Evolutionary conservation across 2,888 invertebrate species (phyloP).

Genomic region (Brachypterus glaber): DNA sequence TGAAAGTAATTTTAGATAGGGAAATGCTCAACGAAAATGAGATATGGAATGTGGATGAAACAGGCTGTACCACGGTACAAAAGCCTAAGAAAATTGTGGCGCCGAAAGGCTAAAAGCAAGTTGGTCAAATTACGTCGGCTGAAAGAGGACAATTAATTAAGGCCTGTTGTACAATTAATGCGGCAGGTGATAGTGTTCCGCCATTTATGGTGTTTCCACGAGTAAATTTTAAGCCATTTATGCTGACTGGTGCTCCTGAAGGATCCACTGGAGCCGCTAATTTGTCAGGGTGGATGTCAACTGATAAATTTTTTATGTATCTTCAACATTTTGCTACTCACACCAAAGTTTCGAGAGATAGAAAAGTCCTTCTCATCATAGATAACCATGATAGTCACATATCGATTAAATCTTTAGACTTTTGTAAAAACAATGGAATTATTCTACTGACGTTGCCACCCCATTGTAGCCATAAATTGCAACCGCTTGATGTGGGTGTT

Average conservation of each 20-base stretch:
- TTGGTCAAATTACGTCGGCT: conserved; percentile 12
- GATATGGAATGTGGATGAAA: conserved; percentile 15
- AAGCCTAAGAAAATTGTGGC: conserved; percentile 13
- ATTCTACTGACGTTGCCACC: conserved; percentile 30
- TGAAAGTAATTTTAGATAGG: no score
- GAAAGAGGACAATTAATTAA: conserved; percentile 13
- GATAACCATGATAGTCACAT: conserved; percentile 17
- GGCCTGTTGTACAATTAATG: conserved; percentile 9
- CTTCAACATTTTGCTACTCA: conserved; percentile 27
- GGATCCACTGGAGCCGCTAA: conserved; percentile 8
- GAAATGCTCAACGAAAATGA: conserved; percentile 7
- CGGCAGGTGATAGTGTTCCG: conserved; percentile 9
- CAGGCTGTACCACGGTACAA: conserved; percentile 13
- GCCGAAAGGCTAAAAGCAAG: conserved; percentile 11
- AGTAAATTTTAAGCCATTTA: conserved; percentile 6
- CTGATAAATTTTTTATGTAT: conserved; percentile 19
- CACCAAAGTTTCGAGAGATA: no score
- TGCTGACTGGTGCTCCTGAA: conserved; percentile 10
- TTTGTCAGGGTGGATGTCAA: conserved; percentile 11
- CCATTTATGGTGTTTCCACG: conserved; percentile 14
- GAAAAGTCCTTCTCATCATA: no score
- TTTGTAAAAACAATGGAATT: conserved; percentile 15
- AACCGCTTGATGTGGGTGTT: conserved; percentile 25
- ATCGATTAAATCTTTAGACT: conserved; percentile 12
- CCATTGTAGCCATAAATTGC: no score